Evolutionary conservation across 2,888 invertebrate genomes (phyloP).

Genomic region (Dryococelus australis): DNA sequence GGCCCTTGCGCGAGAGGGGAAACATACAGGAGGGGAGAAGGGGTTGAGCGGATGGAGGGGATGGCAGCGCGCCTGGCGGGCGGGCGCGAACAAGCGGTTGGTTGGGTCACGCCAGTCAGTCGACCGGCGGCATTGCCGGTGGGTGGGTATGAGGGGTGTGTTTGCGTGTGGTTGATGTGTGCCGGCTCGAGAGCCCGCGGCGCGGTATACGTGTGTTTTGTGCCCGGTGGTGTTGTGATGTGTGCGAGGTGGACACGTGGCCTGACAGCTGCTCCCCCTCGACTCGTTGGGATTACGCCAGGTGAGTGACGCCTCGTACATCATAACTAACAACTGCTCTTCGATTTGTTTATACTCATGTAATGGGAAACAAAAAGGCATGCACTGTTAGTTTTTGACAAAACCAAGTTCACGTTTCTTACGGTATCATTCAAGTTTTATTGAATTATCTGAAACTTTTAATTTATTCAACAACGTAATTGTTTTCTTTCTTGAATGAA

Average conservation of each 20-base stretch:
- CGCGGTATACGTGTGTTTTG: background rate
- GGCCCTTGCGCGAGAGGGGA: slow-evolving; percentile 24
- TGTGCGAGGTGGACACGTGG: background rate
- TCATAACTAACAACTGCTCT: too few relatives aligned
- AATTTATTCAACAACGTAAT: too few relatives aligned
- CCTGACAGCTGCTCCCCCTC: background rate
- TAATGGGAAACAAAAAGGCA: too few relatives aligned
- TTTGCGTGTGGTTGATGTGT: background rate
- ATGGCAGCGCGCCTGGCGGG: slow-evolving; percentile 25
- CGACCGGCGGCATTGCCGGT: slow-evolving; percentile 16
- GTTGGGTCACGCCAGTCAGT: background rate
- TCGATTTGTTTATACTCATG: too few relatives aligned
- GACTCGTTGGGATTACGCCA: background rate
- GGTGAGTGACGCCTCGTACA: background rate
- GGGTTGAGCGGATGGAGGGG: background rate
- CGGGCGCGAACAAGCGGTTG: background rate
- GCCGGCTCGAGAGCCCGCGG: background rate
- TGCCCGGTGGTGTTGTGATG: background rate
- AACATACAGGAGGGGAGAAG: background rate
- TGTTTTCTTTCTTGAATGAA: too few relatives aligned
- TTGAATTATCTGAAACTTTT: too few relatives aligned
- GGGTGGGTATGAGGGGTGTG: slow-evolving; percentile 1
- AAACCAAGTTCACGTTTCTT: too few relatives aligned
- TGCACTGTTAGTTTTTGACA: background rate
- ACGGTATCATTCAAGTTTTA: too few relatives aligned